These are phyloP conservation scores for Echeneis naucrates DNA, from an alignment of 2,797 vertebrate species.

Conservation along the genomic window DNA sequence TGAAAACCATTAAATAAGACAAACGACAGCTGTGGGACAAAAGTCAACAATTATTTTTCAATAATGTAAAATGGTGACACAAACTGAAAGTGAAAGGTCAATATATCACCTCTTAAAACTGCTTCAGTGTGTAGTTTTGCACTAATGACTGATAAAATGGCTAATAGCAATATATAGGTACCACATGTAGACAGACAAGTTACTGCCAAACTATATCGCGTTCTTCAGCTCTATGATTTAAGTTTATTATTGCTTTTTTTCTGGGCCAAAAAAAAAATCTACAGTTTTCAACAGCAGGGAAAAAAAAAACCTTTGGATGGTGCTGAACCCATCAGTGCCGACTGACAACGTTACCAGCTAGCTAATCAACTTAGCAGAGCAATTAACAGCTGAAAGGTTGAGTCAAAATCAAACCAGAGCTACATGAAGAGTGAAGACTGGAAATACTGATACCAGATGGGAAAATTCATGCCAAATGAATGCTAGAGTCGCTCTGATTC, in stretches of 20 bases:
- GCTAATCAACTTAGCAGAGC: background rate
- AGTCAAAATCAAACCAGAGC: background rate
- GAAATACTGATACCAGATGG: background rate
- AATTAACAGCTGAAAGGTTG: background rate
- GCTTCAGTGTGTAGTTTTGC: background rate
- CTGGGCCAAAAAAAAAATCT: background rate
- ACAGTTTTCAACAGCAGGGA: background rate
- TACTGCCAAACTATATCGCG: background rate
- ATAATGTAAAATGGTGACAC: background rate
- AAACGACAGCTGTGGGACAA: background rate
- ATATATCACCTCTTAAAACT: background rate
- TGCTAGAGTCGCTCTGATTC: background rate
- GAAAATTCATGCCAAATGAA: background rate
- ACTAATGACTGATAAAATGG: background rate
- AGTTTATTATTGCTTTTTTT: background rate
- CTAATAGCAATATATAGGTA: background rate
- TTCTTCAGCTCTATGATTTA: background rate
- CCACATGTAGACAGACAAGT: too few species aligned
- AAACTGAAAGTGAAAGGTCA: conserved; percentile 18
- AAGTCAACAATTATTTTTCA: background rate
- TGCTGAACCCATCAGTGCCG: background rate
- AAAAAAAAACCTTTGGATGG: background rate
- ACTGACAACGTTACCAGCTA: background rate
- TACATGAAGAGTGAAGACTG: background rate
- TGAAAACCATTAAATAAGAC: background rate